Percentiles rank a stretch among this genome's conserved stretches.
These are phyloP conservation scores for Tiliacea citrago DNA, from an alignment of 2,888 invertebrate genomes.

Conservation along the genomic window DNA sequence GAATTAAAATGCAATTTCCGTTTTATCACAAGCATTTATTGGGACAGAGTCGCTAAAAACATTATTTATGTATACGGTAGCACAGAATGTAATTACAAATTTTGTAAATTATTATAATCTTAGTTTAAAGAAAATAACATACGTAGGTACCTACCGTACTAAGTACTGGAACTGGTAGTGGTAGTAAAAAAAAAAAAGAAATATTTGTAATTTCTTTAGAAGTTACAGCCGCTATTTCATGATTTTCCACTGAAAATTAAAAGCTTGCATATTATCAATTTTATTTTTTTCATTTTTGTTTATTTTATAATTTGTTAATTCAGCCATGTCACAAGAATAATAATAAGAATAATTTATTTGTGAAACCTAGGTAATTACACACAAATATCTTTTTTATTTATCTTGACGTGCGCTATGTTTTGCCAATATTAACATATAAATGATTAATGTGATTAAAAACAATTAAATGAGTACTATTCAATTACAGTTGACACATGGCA, in stretches of 20 bases:
- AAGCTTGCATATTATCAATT: not conserved
- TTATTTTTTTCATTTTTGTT: not conserved
- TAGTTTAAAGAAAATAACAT: constrained; percentile 80
- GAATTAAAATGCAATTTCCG: constrained; percentile 56
- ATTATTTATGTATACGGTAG: constrained; percentile 87
- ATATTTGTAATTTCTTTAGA: not conserved
- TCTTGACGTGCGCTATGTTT: no score
- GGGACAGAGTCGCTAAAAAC: constrained; percentile 66
- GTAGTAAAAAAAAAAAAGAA: constrained; percentile 58
- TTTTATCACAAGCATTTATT: constrained; percentile 56
- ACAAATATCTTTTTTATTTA: no score
- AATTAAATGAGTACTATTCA: no score
- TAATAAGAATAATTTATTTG: no score
- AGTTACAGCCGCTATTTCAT: not conserved
- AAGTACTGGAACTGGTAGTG: constrained; percentile 74
- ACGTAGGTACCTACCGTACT: constrained; percentile 68
- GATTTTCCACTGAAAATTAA: not conserved
- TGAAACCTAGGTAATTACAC: no score
- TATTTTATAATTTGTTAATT: not conserved
- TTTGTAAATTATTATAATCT: constrained; percentile 88
- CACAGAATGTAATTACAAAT: constrained; percentile 84
- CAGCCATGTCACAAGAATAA: not conserved
- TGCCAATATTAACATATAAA: no score
- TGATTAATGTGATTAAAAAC: no score
- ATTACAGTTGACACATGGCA: no score